phyloP scores from a whole-genome alignment of 2,113 vertebrate genomes.

The Bucco capensis region DNA sequence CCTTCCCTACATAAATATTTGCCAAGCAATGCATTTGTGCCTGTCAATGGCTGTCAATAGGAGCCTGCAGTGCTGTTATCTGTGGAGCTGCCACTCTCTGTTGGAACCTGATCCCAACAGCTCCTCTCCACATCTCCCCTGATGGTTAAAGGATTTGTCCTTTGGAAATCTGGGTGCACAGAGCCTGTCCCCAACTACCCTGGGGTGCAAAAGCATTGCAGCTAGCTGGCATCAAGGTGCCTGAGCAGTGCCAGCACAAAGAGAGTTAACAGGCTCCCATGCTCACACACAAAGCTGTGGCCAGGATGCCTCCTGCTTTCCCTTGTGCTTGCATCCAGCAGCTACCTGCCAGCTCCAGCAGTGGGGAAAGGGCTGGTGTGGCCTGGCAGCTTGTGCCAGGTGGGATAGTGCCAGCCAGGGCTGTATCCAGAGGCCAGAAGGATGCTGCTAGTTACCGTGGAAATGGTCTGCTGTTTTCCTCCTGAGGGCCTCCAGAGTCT shows the following conservation, averaged over 20 bases:
- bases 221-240: background rate
- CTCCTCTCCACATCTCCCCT: background rate
- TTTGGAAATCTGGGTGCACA: fast-evolving
- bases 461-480: constrained; percentile 89
- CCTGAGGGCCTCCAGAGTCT: constrained; percentile 85
- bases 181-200: background rate
- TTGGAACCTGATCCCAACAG: background rate
- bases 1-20: constrained; percentile 72
- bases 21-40: constrained; percentile 60
- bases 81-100: background rate
- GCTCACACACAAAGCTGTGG: background rate
- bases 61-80: constrained; percentile 18
- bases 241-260: background rate
- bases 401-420: background rate
- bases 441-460: constrained; percentile 77
- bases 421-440: background rate
- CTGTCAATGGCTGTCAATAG: constrained; percentile 68
- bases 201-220: background rate
- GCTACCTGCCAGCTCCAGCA: background rate
- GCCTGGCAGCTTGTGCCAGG: background rate
- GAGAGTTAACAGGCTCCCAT: background rate
- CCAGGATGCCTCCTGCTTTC: background rate
- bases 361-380: background rate
- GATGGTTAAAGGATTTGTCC: fast-evolving
- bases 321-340: background rate